A percentile compares a stretch with the other conserved stretches of the same genome.
Conservation (phyloP, 2,113 vertebrate genomes). For the Toxostoma redivivum region DNA sequence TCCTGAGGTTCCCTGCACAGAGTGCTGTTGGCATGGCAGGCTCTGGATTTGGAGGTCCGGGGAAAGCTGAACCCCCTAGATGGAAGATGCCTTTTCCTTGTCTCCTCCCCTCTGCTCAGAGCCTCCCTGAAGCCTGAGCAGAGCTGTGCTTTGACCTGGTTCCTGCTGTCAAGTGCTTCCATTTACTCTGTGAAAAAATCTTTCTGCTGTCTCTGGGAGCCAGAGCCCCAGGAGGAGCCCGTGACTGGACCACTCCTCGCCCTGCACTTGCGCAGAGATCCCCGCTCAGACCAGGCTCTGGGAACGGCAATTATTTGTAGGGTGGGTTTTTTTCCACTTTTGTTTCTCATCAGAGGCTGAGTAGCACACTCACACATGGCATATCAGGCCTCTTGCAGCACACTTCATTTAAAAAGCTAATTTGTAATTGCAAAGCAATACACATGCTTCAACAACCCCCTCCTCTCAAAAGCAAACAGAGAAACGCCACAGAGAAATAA, state of each 20-base stretch:
- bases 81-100: neutral
- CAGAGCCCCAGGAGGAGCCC: neutral
- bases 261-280: neutral
- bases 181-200: neutral
- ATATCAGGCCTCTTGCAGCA: slow-evolving; percentile 52
- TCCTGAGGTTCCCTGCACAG: neutral
- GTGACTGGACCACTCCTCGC: neutral
- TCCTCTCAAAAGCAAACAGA: slow-evolving; percentile 58
- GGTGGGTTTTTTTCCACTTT: neutral
- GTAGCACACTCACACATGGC: neutral
- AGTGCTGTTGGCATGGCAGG: neutral
- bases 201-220: neutral
- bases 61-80: neutral
- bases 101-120: neutral
- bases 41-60: fast-evolving
- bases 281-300: neutral
- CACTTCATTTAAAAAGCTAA: slow-evolving; percentile 66
- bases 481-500: slow-evolving; percentile 47
- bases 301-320: neutral
- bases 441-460: slow-evolving; percentile 47
- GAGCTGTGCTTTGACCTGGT: slow-evolving; percentile 23
- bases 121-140: neutral
- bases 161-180: neutral
- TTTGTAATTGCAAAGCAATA: slow-evolving; percentile 63
- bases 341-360: slow-evolving; percentile 11